Conservation (phyloP, 2,113 vertebrate genomes). For the Oenanthe oenanthe region DNA sequence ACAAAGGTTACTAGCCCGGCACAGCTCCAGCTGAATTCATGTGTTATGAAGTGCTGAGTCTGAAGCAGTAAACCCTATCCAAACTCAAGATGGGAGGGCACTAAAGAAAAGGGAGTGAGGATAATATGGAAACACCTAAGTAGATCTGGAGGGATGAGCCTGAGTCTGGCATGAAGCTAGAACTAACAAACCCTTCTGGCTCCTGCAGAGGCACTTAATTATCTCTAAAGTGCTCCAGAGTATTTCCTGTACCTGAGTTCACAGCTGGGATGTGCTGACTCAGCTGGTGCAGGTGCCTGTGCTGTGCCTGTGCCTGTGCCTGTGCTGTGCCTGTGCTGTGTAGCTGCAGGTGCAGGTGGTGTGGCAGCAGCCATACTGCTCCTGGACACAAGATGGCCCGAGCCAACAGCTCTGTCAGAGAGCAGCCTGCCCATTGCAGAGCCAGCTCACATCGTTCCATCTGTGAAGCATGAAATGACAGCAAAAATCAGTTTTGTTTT, state of each 20-base stretch:
- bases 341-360: neutral
- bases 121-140: neutral
- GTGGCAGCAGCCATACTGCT: neutral
- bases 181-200: neutral
- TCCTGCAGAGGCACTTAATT: neutral
- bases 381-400: conserved; percentile 24
- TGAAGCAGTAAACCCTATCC: neutral
- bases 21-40: neutral
- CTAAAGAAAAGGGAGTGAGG: neutral
- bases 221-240: neutral
- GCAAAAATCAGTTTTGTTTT: neutral
- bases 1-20: conserved; percentile 9
- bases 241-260: neutral
- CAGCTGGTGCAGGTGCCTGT: neutral
- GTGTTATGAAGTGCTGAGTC: neutral
- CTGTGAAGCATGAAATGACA: neutral
- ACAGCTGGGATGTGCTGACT: neutral
- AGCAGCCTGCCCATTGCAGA: neutral
- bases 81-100: neutral
- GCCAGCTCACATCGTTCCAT: neutral
- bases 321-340: neutral
- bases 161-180: neutral
- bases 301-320: too few species aligned
- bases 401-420: neutral
- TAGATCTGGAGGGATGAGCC: neutral